Base-by-base conservation (phyloP, 2,888 invertebrate species). In the Sphecodes monilicornis region DNA sequence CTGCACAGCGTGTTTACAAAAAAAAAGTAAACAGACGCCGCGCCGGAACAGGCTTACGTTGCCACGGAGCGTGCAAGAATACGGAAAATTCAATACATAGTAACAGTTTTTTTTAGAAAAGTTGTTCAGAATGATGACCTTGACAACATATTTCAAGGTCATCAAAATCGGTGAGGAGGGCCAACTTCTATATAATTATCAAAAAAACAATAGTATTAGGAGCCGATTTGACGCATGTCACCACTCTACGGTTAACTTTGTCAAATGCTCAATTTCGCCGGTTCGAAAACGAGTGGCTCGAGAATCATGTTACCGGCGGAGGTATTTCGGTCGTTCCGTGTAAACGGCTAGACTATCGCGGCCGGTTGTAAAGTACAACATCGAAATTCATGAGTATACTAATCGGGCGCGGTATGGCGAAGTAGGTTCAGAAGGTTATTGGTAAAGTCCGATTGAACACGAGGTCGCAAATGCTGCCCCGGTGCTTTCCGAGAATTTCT, bases 401-500 rank as follows among this genome's bases (percentile, higher is more conserved):
- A 82, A 80, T 82, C 54, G 74, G 74, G 80, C 41, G 60, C 32
- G 46, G 18, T 26, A 64, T 70, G 74, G 32, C 32, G 57, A 76
- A n/a, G 70, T 68, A 66, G 18, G 71, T 29, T 76, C 50, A 43
- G 57, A 76, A 66, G 50, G 43, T 72, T 83, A 83, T 82, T 29
- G 83, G 82, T 82, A 57, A 29, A 57, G 57, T 50, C 50, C 46
- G 82, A 83, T 83, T 72, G 82, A 39, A 83, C 66, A 77, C 57
- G 54, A 68, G 77, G 32, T 68, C 46, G 46, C 77, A 68, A 76
- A 32, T 29, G 29, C 26, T 13, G 16, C 6, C 29, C 26, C 29
- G 60, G 4, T 13, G 66, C 16, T 66, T 74, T 68, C 50, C 80
- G 43, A 50, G 70, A 70, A 76, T 76, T 69, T 39, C 39, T 29